Conservation (phyloP, 2,113 vertebrate genomes). For the Benitochromis conjunctus region DNA sequence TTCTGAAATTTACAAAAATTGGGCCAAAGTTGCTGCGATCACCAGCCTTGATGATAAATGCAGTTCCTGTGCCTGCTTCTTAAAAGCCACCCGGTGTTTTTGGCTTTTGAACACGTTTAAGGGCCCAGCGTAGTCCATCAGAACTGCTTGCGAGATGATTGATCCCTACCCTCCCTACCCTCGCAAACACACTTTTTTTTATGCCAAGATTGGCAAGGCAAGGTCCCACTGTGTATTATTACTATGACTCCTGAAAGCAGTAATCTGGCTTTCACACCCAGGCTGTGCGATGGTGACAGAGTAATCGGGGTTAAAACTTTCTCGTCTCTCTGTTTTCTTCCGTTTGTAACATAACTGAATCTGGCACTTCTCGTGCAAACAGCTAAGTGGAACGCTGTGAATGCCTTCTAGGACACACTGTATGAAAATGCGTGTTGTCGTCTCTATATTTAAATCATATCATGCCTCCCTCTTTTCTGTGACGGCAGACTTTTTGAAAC, state of each 20-base stretch:
- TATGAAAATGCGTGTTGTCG: not conserved
- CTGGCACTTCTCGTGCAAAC: not conserved
- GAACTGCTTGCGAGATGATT: not conserved
- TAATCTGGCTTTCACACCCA: not conserved
- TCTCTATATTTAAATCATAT: not conserved
- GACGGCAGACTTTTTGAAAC: not conserved
- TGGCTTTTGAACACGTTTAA: not conserved
- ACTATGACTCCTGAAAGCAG: not conserved
- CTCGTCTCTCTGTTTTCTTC: not conserved
- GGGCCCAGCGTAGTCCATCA: not conserved
- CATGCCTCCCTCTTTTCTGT: not conserved
- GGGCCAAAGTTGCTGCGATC: not conserved
- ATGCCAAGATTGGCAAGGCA: not conserved
- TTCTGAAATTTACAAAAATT: not conserved
- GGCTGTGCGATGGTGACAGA: not conserved
- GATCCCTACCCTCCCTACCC: not conserved
- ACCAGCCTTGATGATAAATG: not conserved
- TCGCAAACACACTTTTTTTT: not conserved
- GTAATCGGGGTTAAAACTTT: not conserved
- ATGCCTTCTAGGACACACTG: not conserved
- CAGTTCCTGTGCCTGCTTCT: not conserved
- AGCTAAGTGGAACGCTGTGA: not conserved
- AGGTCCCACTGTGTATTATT: not conserved
- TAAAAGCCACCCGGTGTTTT: not conserved
- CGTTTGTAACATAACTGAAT: not conserved